Evolutionary conservation across 2,113 vertebrate species (phyloP).

Genomic region (Embiotoca jacksoni): DNA sequence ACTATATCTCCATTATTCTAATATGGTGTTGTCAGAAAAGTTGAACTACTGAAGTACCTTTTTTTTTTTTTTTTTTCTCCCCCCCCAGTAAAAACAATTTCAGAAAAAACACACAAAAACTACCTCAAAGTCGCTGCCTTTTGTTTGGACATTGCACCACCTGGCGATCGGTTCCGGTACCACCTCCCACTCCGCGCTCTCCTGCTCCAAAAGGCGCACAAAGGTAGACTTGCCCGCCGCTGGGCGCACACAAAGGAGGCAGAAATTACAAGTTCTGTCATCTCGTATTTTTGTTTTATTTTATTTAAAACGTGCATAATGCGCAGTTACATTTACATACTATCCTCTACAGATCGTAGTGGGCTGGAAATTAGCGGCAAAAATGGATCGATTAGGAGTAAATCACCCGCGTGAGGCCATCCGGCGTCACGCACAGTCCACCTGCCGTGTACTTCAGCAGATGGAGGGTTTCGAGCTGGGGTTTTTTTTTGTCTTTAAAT

Average conservation of each 20-base stretch:
- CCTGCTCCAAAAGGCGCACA: conserved; percentile 89
- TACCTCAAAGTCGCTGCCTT: conserved; percentile 89
- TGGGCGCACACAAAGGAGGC: conserved; percentile 58
- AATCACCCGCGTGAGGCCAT: neutral
- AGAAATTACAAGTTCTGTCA: neutral
- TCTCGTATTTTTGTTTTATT: too few species aligned
- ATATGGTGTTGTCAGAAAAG: too few species aligned
- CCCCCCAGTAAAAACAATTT: too few species aligned
- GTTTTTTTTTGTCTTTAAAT: neutral
- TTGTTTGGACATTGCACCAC: conserved; percentile 94
- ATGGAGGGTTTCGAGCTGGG: too few species aligned
- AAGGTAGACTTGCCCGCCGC: conserved; percentile 95
- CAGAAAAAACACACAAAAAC: neutral
- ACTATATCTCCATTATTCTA: too few species aligned
- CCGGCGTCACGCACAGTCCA: too few species aligned
- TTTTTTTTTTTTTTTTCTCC: too few species aligned
- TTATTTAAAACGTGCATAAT: too few species aligned
- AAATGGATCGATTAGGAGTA: neutral
- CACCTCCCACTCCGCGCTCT: conserved; percentile 90
- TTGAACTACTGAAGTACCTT: too few species aligned
- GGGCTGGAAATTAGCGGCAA: conserved; percentile 1
- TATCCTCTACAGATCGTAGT: neutral
- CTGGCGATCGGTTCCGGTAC: conserved; percentile 94
- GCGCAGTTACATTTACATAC: too few species aligned
- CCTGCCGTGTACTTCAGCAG: neutral